Evolutionary conservation across 2,888 invertebrate genomes (phyloP), one percentile per base, ranked within the genome.

Genomic region (Monoplex corrugatus): DNA sequence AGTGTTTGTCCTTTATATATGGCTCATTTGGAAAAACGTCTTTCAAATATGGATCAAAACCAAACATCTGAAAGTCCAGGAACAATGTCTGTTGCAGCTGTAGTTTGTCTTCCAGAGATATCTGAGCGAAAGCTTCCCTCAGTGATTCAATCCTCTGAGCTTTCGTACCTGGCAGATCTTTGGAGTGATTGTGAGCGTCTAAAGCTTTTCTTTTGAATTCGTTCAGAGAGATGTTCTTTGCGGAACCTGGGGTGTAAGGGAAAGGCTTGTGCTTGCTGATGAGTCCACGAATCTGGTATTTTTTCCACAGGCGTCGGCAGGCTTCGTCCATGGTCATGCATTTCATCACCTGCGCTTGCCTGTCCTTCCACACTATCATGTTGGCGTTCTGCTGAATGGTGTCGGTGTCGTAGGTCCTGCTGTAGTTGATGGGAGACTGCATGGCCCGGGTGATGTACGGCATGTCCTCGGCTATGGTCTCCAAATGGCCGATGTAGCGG

Each of bases 401-500:
- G 44, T 83, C 85, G 10, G 45, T 82, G 57, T 83, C 72, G 28
- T 63, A 80, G 43, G 35, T 83, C 19, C 82, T 38, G 2, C 63
- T 57, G 43, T 75, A 72, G 43, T 23, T 32, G 10, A 80, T 32
- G 44, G 87, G 78, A 32, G 84, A 44, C 16, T 86, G 57, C 0
- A 90, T 84, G 32, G 84, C 40, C 6, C 63, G 40, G 19, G 89
- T 45, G 40, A 89, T 87, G 45, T 57, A 85, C 6, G 43, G 32
- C 44, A 90, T 44, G 44, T 94, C 94, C 19, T 93, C 93, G 89
- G 90, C 89, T 68, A 94, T 92, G 0, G 93, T 93, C 89, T 94
- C 94, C 43, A 94, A 88, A 84, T 94, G 93, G 13, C 94, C 94
- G 8, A 94, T 91, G 50, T 92, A 93, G 32, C 93, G 93, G 87